Percentiles rank a stretch among this genome's conserved stretches.
Evolutionary conservation across 2,797 vertebrate genomes (phyloP).

Genomic region (Halcyon smyrnensis): DNA sequence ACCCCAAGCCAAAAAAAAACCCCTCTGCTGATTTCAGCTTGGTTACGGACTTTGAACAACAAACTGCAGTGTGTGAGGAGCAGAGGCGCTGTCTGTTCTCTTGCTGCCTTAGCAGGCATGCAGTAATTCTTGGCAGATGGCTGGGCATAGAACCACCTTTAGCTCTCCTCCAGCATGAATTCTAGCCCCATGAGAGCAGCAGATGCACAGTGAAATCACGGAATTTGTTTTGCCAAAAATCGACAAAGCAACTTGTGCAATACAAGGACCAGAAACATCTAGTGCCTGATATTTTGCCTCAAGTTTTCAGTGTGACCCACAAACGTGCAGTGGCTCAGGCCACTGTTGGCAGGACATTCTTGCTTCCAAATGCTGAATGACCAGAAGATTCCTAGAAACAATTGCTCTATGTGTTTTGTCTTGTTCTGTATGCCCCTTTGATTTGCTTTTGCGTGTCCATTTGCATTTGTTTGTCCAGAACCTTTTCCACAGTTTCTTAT

Average conservation of each 20-base stretch:
- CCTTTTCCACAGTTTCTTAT: neutral
- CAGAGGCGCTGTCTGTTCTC: neutral
- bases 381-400: neutral
- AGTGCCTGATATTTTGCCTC: neutral
- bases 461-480: neutral
- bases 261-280: neutral
- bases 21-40: neutral
- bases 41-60: neutral
- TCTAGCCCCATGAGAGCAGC: neutral
- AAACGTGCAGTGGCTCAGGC: rapidly evolving
- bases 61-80: neutral
- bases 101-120: neutral
- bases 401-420: neutral
- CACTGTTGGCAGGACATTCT: neutral
- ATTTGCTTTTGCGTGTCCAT: neutral
- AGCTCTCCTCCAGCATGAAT: neutral
- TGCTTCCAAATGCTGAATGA: neutral
- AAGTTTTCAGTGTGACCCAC: neutral
- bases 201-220: neutral
- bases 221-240: neutral
- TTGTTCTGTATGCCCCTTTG: neutral
- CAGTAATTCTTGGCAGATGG: neutral
- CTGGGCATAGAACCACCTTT: neutral
- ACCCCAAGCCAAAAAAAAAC: neutral
- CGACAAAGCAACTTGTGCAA: neutral